Evolutionary conservation across 2,797 vertebrate species (phyloP), one percentile per base, ranked within the genome.

Genomic region (Coregonus ussuriensis): DNA sequence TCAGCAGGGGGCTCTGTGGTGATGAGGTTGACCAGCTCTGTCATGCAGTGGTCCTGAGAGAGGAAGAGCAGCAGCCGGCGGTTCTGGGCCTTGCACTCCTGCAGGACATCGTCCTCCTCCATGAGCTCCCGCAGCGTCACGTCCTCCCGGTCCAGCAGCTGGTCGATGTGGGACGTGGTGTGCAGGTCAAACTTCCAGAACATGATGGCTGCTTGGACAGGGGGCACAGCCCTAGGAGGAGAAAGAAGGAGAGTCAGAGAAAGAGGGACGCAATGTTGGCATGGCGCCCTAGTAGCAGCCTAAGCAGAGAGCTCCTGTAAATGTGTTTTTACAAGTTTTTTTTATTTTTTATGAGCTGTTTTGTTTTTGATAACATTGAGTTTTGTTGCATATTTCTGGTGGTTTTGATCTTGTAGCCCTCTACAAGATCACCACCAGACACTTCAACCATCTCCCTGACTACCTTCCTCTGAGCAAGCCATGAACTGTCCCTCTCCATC

Each of bases 131-230:
- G 93, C 85, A 99, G 92, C 0, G 94, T 98, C 91, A 99, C 97
- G 79, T 96, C 97, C 87, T 98, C 98, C 84, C 96, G 95, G 82
- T 99, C 97, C 91, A 99, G 94, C 91, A 99, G 95, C 94, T 98
- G 98, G 92, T 99, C 98, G 13, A 99, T 95, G 41, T 98, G 97
- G n/a, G 98, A 99, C 69, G 97, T 96, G 72, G 96, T 96, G 91
- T 98, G 98, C 91, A 99, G 82, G 91, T 99, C 98, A 66, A 99
- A 99, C 95, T 99, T 99, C 98, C 98, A 99, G 94, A 99, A 99
- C 98, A 99, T 99, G 92, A 86, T 95, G 95, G 90, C 89, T 81
- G 90, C 89, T 90, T 92, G 84, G 88, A 89, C 77, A 81, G 87
- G 85, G 88, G 92, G 82, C 90, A 87, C 85, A 88, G 89, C 88